Conservation (phyloP, 2,797 vertebrate genomes). For the Centroberyx gerrardi region DNA sequence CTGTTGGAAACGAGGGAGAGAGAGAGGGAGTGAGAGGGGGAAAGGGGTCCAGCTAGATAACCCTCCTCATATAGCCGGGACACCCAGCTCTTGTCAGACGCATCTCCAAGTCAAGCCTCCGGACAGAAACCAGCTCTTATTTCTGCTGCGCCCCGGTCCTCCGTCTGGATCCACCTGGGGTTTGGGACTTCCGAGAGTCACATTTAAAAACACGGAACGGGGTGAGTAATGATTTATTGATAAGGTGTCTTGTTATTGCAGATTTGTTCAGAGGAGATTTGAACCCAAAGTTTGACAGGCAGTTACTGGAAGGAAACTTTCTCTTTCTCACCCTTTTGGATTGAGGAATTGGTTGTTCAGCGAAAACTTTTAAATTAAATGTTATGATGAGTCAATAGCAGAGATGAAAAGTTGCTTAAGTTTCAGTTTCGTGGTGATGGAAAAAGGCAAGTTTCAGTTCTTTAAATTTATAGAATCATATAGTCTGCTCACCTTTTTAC, state of each 20-base stretch:
- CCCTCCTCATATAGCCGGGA: constrained; percentile 50
- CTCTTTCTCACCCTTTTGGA: fast-evolving
- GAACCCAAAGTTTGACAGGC: no score
- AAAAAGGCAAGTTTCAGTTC: no score
- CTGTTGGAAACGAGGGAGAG: constrained; percentile 37
- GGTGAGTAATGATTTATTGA: constrained; percentile 54
- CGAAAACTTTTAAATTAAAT: background rate
- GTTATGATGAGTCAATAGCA: no score
- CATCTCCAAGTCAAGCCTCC: constrained; percentile 30
- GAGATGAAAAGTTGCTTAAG: no score
- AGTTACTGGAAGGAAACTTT: background rate
- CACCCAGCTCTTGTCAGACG: constrained; percentile 15
- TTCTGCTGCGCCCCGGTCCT: constrained; percentile 15
- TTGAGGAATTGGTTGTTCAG: background rate
- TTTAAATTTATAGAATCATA: no score
- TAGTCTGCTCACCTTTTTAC: no score
- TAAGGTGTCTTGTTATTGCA: background rate
- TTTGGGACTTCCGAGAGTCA: constrained; percentile 21
- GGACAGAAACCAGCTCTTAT: constrained; percentile 35
- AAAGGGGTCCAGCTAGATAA: constrained; percentile 18
- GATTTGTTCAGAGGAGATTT: background rate
- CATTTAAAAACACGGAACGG: constrained; percentile 1
- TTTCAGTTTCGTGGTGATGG: no score
- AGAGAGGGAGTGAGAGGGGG: constrained; percentile 16
- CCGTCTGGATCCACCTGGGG: constrained; percentile 27